A percentile compares a stretch with the other conserved stretches of the same genome.
phyloP scores from a whole-genome alignment of 64 coral and sea anemone species.

The Actinia tenebrosa region DNA sequence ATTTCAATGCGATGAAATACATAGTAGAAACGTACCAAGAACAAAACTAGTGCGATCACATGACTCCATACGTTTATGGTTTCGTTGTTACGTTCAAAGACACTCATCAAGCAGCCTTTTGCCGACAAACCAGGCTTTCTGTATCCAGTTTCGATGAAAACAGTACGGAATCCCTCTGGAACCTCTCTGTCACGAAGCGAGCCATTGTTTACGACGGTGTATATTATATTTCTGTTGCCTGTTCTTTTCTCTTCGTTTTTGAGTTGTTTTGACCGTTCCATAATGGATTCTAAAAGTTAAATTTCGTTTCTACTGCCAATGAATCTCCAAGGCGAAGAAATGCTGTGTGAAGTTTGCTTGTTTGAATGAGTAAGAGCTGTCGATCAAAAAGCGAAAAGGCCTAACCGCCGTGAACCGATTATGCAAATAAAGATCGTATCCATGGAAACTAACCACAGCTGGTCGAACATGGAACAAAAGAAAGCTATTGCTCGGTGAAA shows the following conservation, averaged over 20 bases:
- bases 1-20: conserved; percentile 41
- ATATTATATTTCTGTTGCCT: neutral
- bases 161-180: conserved; percentile 40
- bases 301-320: neutral
- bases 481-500: too few species aligned
- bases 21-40: conserved; percentile 55
- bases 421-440: too few species aligned
- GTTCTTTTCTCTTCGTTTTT: neutral
- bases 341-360: too few species aligned
- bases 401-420: too few species aligned
- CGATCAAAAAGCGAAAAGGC: too few species aligned
- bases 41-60: conserved; percentile 55
- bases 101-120: conserved; percentile 41
- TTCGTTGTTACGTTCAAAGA: conserved; percentile 61
- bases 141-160: conserved; percentile 57
- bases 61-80: conserved; percentile 89
- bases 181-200: conserved; percentile 35
- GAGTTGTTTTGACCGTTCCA: neutral
- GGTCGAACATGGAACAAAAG: too few species aligned
- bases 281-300: neutral
- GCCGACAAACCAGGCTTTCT: conserved; percentile 37
- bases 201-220: neutral
- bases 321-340: too few species aligned
- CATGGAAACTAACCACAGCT: too few species aligned
- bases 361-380: too few species aligned